Evolutionary conservation across 1,140 invertebrate genomes (phyloP), one percentile per base, ranked within the genome.

Genomic region (Nephila pilipes): DNA sequence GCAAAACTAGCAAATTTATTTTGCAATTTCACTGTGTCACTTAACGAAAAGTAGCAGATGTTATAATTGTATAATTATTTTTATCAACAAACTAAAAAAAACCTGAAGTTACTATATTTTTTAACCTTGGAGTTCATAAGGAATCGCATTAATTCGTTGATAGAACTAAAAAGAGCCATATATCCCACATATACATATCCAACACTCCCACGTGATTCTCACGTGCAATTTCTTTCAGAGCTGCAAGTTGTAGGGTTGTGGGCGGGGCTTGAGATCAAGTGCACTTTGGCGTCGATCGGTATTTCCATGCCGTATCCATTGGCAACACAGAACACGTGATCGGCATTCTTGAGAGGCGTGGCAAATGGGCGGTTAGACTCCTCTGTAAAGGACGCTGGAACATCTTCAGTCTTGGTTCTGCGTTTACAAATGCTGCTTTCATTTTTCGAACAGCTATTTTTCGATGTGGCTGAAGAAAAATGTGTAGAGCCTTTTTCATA

Each of bases 231-330:
- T 29, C 20, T 65, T 87, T 60, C 85, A 32, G 65, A 14, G 12
- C 58, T 57, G 65, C 29, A 32, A 32, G 69, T 38, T 36, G 55
- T 32, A 22, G 65, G 54, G n/a, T n/a, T 57, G 90, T 65, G 79
- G 90, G 90, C 90, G 90, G 90, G 57, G 90, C 90, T 25, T 81
- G 57, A 83, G 87, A 89, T 89, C 87, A 89, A 79, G 69, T 69
- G 29, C 65, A 88, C 65, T 90, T 81, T 90, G 55, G 60, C 89
- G 80, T 79, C 57, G 90, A 83, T 92, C 81, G 79, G 90, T 85
- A 92, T 92, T 85, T 92, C 90, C 90, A 85, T 92, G 90, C 81
- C 60, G 90, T 92, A 85, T 92, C 90, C 90, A 92, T 65, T 85
- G 90, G 90, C 90, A 92, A 92, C 90, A 57, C 75, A 14, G 29